Percentiles rank a stretch among this genome's conserved stretches.
phyloP scores from a whole-genome alignment of 2,888 invertebrate genomes.

The Epistrophe eligans region DNA sequence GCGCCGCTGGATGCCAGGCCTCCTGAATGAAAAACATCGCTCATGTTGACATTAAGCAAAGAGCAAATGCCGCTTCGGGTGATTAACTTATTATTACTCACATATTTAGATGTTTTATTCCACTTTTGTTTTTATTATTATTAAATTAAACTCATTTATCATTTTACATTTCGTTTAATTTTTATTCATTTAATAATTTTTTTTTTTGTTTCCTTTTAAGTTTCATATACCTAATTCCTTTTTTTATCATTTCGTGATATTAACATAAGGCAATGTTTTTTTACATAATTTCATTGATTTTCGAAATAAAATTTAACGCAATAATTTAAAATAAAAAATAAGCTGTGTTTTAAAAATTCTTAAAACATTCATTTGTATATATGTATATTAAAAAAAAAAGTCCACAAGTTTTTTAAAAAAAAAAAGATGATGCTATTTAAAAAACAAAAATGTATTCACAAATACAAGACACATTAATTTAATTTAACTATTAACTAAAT shows the following conservation, averaged over 20 bases:
- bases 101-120: too few relatives aligned
- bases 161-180: constrained; percentile 24
- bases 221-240: constrained; percentile 32
- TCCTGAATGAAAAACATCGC: too few relatives aligned
- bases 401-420: neutral
- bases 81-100: too few relatives aligned
- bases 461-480: neutral
- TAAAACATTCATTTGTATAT: neutral
- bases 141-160: neutral
- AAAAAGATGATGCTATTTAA: neutral
- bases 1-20: too few relatives aligned
- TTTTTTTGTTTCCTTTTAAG: neutral
- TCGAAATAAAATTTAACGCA: constrained; percentile 35
- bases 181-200: constrained; percentile 53
- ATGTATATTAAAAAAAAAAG: neutral
- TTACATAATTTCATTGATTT: constrained; percentile 71
- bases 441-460: neutral
- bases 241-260: constrained; percentile 71
- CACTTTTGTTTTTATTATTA: neutral
- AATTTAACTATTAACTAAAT: constrained; percentile 4
- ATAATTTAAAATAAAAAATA: neutral
- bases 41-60: too few relatives aligned
- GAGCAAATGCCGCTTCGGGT: too few relatives aligned
- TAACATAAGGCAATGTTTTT: constrained; percentile 78
- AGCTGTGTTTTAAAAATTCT: neutral